Percentiles rank a stretch among this genome's conserved stretches.
These are phyloP conservation scores for Pristionchus fissidentatus DNA, from an alignment of 2,888 invertebrate genomes.

Conservation along the genomic window DNA sequence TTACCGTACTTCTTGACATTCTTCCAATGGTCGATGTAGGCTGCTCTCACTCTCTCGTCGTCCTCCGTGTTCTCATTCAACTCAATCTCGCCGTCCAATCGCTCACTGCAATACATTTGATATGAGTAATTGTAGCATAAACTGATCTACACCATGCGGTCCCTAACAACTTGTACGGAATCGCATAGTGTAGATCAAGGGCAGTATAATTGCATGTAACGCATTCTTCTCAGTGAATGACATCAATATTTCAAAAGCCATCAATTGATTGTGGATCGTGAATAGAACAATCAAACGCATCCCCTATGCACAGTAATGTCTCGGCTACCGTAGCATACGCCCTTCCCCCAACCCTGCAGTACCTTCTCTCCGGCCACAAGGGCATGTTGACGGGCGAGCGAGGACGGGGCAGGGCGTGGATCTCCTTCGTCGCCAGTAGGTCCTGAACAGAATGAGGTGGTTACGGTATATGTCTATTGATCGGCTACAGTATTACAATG, in stretches of 20 bases:
- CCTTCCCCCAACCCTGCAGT: not conserved
- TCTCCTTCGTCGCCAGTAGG: slow-evolving; percentile 49
- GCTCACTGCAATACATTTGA: slow-evolving; percentile 21
- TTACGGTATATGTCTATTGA: not conserved
- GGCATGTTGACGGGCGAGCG: slow-evolving; percentile 42
- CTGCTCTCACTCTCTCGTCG: not conserved
- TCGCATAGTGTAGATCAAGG: no score
- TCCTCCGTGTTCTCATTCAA: not conserved
- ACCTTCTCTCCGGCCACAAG: slow-evolving; percentile 44
- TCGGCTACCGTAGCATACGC: not conserved
- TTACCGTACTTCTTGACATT: slow-evolving; percentile 44
- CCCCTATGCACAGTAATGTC: no score
- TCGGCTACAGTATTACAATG: not conserved
- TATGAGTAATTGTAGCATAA: not conserved
- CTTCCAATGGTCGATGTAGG: slow-evolving; percentile 34
- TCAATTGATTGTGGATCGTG: not conserved
- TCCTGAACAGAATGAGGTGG: slow-evolving; percentile 1
- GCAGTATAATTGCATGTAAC: no score
- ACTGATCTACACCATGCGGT: no score
- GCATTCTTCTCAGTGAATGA: no score
- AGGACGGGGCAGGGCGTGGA: slow-evolving; percentile 46
- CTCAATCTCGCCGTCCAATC: slow-evolving; percentile 19
- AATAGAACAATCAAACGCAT: no score
- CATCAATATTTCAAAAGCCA: no score
- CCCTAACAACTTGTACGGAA: no score